These are phyloP conservation scores for Ptychoptera albimana DNA, from an alignment of 2,888 invertebrate species.

Conservation along the genomic window DNA sequence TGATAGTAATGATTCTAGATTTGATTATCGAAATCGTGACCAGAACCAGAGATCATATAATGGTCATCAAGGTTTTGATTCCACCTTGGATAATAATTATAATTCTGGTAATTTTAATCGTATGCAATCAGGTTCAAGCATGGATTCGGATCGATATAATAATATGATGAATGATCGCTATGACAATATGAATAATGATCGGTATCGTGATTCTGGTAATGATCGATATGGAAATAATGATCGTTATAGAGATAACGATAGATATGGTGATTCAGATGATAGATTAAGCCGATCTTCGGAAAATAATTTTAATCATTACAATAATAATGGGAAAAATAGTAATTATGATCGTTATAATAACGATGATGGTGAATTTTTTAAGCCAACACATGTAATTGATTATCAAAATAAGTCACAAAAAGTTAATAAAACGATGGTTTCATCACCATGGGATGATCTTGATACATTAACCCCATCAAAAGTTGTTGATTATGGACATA, in stretches of 20 bases:
- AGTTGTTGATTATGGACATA: slow-evolving; percentile 58
- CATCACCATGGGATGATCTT: slow-evolving; percentile 24
- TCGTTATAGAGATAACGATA: not conserved
- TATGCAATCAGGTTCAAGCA: no score
- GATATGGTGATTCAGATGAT: not conserved
- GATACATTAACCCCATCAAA: slow-evolving; percentile 36
- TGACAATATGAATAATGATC: not conserved
- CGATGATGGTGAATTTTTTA: slow-evolving; percentile 34
- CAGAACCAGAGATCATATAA: no score
- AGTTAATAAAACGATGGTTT: slow-evolving; percentile 22
- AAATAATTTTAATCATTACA: slow-evolving; percentile 5
- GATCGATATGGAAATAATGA: not conserved
- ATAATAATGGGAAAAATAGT: slow-evolving; percentile 1
- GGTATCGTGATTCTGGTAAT: not conserved
- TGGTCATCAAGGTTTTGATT: no score
- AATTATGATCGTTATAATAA: not conserved
- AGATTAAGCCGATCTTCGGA: slow-evolving; percentile 4
- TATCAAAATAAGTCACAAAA: slow-evolving; percentile 46
- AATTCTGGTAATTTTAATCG: no score
- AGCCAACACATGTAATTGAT: slow-evolving; percentile 47
- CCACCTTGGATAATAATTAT: no score
- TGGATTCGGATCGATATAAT: not conserved
- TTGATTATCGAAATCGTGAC: not conserved
- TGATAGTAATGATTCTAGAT: not conserved
- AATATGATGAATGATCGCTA: not conserved